Evolutionary conservation across 2,797 vertebrate species (phyloP).

Genomic region (Chiloscyllium punctatum): DNA sequence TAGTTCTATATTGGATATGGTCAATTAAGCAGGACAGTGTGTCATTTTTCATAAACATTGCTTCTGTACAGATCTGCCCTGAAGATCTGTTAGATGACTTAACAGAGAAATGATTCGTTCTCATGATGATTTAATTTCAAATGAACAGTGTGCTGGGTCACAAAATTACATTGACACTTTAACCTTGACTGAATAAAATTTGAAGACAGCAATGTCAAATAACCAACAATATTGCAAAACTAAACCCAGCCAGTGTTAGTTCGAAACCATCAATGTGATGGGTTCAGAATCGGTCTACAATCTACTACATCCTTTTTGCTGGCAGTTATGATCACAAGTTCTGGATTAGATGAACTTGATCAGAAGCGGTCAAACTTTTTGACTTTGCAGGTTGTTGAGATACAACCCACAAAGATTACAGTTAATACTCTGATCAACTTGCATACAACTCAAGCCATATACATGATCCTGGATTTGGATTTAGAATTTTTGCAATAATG

Average conservation of each 20-base stretch:
- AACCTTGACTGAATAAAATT: background rate
- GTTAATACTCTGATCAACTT: background rate
- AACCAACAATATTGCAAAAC: background rate
- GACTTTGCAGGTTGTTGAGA: background rate
- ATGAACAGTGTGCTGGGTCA: background rate
- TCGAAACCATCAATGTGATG: background rate
- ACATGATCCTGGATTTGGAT: background rate
- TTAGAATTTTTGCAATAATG: background rate
- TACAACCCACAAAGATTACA: background rate
- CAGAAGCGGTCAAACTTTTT: background rate
- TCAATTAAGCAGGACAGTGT: conserved; percentile 12
- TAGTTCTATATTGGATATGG: background rate
- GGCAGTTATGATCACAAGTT: background rate
- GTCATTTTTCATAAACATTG: background rate
- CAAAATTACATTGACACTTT: conserved; percentile 10
- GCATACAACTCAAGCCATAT: background rate
- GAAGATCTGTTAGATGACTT: background rate
- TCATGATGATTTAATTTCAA: background rate
- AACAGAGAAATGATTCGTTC: background rate
- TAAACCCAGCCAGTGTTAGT: background rate
- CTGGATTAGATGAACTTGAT: background rate
- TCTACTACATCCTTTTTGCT: background rate
- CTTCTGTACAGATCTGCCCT: background rate
- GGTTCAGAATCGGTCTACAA: background rate
- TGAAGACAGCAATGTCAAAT: background rate